These are phyloP conservation scores for Volucella inflata DNA, from an alignment of 2,888 invertebrate genomes.

Conservation along the genomic window DNA sequence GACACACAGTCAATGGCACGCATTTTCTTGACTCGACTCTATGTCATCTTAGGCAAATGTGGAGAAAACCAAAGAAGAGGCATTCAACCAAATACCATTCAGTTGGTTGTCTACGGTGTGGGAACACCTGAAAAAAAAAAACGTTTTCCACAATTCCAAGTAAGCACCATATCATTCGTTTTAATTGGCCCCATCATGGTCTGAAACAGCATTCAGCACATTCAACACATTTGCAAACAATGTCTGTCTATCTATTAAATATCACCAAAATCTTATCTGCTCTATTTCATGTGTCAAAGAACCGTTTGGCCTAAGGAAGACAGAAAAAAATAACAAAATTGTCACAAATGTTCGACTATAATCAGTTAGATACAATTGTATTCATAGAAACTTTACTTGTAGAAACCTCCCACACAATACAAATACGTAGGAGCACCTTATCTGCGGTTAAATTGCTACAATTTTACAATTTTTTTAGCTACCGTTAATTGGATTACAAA, in stretches of 20 bases:
- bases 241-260: not conserved
- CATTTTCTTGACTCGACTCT: too few species aligned
- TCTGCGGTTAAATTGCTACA: not conserved
- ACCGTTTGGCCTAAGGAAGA: constrained; percentile 11
- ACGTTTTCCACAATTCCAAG: not conserved
- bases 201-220: too few species aligned
- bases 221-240: too few species aligned
- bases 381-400: too few species aligned
- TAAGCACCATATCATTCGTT: not conserved
- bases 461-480: constrained; percentile 17
- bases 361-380: constrained; percentile 11
- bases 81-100: too few species aligned
- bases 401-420: not conserved
- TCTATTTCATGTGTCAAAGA: not conserved
- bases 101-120: constrained; percentile 20
- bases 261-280: not conserved
- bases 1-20: not conserved
- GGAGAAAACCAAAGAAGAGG: too few species aligned
- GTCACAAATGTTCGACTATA: constrained; percentile 1
- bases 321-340: not conserved
- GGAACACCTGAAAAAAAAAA: not conserved
- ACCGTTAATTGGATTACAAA: constrained; percentile 43
- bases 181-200: constrained; percentile 24
- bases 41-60: too few species aligned
- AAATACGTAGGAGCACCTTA: constrained; percentile 3